Conservation (phyloP, 2,888 invertebrate genomes). For the Platycnemis pennipes region DNA sequence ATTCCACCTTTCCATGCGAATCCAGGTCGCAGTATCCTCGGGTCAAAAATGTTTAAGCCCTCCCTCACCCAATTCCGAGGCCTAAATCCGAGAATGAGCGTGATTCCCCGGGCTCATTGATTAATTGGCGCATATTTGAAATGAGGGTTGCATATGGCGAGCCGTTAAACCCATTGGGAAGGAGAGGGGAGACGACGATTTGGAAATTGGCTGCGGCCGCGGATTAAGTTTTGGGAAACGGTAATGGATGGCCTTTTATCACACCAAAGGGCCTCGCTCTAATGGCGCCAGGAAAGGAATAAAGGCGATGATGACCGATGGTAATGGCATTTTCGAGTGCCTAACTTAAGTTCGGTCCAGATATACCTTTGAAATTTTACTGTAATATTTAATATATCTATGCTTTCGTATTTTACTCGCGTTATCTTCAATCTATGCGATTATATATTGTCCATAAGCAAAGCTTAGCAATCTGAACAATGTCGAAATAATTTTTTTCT, state of each 20-base stretch:
- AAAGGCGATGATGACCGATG: neutral
- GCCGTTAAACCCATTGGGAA: neutral
- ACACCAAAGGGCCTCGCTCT: neutral
- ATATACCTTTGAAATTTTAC: neutral
- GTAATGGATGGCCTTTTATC: conserved; percentile 28
- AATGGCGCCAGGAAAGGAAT: neutral
- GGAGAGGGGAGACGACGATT: neutral
- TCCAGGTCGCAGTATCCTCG: neutral
- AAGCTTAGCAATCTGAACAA: no score
- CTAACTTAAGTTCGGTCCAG: neutral
- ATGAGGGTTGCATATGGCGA: conserved; percentile 14
- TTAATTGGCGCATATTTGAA: conserved; percentile 9
- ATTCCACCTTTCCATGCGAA: neutral
- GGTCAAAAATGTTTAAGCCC: neutral
- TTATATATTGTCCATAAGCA: no score
- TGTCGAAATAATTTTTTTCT: no score
- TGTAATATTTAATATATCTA: no score
- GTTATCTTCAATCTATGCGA: no score
- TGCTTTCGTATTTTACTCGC: no score
- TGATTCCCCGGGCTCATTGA: neutral
- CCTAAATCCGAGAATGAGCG: conserved; percentile 8
- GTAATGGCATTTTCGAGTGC: neutral
- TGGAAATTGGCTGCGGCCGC: conserved; percentile 12
- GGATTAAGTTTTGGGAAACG: neutral
- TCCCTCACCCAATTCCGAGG: neutral